Percentiles rank a stretch among this genome's conserved stretches.
These are phyloP conservation scores for Cephus sareptanus DNA, from an alignment of 2,888 invertebrate species.

Conservation along the genomic window DNA sequence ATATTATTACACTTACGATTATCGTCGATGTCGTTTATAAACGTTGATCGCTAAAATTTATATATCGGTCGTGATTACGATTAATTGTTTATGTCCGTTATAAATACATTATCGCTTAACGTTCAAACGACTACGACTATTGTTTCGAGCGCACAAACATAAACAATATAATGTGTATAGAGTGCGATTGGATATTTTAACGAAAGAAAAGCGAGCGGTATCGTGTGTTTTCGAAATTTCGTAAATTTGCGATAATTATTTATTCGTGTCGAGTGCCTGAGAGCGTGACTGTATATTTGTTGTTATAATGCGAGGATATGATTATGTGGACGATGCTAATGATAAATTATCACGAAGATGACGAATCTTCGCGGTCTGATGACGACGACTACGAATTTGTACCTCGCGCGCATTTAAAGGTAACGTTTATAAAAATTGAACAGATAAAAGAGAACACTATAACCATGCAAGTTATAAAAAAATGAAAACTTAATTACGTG, in stretches of 20 bases:
- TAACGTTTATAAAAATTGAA: slow-evolving; percentile 41
- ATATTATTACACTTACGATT: slow-evolving; percentile 4
- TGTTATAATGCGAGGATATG: slow-evolving; percentile 34
- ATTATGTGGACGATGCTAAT: slow-evolving; percentile 9
- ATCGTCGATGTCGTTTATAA: neutral
- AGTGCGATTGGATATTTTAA: neutral
- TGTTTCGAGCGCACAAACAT: slow-evolving; percentile 18
- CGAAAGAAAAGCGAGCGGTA: neutral
- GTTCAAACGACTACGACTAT: slow-evolving; percentile 4
- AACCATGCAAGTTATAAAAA: slow-evolving; percentile 20
- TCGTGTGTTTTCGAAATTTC: neutral
- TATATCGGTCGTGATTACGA: neutral
- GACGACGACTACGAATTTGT: slow-evolving; percentile 38
- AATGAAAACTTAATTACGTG: slow-evolving; percentile 1
- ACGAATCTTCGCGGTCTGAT: neutral
- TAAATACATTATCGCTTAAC: neutral
- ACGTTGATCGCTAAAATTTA: neutral
- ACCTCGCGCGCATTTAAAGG: slow-evolving; percentile 52
- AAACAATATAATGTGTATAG: slow-evolving; percentile 18
- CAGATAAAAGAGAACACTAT: slow-evolving; percentile 29
- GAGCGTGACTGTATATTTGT: slow-evolving; percentile 25
- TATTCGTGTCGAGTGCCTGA: neutral
- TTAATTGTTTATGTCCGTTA: slow-evolving; percentile 5
- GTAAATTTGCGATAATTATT: neutral
- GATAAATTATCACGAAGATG: neutral